These are phyloP conservation scores for Dicranocentrus wangi DNA, from an alignment of 2,888 invertebrate genomes.

Conservation along the genomic window DNA sequence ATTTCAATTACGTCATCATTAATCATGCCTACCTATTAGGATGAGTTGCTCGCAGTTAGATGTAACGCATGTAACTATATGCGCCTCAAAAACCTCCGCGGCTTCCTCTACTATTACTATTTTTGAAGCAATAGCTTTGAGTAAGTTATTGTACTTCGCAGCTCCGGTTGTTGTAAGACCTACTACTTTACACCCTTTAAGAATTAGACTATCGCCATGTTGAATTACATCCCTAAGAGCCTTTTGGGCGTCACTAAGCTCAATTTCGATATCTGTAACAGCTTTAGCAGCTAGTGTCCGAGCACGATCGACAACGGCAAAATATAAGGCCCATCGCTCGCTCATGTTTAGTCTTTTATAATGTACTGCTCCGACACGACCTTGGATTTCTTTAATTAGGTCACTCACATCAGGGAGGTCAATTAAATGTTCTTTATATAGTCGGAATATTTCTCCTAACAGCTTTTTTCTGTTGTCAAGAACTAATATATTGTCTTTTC, in stretches of 20 bases:
- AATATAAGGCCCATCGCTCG: constrained; percentile 44
- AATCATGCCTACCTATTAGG: constrained; percentile 75
- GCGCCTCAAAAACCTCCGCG: constrained; percentile 44
- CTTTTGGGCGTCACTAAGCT: neutral
- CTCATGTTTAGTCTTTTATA: constrained; percentile 30
- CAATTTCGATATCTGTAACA: neutral
- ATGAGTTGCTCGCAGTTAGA: constrained; percentile 33
- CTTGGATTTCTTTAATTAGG: constrained; percentile 30
- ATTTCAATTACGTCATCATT: neutral
- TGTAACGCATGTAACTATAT: constrained; percentile 40
- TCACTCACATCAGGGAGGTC: constrained; percentile 61
- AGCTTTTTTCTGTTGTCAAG: constrained; percentile 47
- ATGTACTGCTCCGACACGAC: constrained; percentile 10
- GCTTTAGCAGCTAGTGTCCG: constrained; percentile 16
- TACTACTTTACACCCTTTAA: neutral
- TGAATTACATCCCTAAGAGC: constrained; percentile 53
- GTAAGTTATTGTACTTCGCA: constrained; percentile 20
- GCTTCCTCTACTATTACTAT: constrained; percentile 53
- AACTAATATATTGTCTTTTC: too few relatives aligned
- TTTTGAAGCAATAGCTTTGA: neutral
- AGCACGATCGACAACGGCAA: constrained; percentile 67
- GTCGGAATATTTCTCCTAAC: constrained; percentile 48
- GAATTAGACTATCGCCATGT: neutral
- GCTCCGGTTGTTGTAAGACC: constrained; percentile 52
- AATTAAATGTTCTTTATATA: constrained; percentile 49